Evolutionary conservation across 2,888 invertebrate genomes (phyloP), one percentile per base, ranked within the genome.

Genomic region (Operophtera brumata): DNA sequence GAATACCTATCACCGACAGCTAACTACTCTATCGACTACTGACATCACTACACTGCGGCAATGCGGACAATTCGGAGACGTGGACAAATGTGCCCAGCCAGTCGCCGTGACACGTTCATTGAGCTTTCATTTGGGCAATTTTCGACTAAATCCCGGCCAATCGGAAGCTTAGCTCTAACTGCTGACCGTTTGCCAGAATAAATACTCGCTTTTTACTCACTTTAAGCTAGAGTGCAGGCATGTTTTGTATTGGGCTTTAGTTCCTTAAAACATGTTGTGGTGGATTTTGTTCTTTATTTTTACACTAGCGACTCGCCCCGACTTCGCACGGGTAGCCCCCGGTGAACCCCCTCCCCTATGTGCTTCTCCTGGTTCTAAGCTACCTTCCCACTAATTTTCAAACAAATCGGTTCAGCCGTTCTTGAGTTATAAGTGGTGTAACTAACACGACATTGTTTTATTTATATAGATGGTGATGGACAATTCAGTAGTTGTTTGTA

Each of bases 121-220:
- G 88, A 85, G 88, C 86, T 85, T 87, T 88, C 87, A 86, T 89
- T 89, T 86, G 86, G 84, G 80, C 86, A 86, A 89, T 87, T 88
- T 86, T 86, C 86, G 82, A 80, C 82, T 81, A 86, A 87, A 86
- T 84, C 85, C 82, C 77, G 73, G 73, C 82, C 84, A 82, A 84
- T 86, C 82, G 83, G 79, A 79, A 70, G 72, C 73, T 65, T 20
- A 20, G 66, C 65, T 70, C 77, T 79, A 80, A 82, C 78, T 80
- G 76, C 73, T 69, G 67, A 47, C 78, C 75, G 75, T 79, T 84
- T 73, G 71, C 67, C 71, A 73, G 71, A 74, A 75, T 78, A 78
- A 79, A 82, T 79, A 78, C 62, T 71, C 57, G 62, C 72, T 66
- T 73, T 67, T 65, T 62, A 65, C 65, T 65, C 68, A 65, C 67